These are phyloP conservation scores for Drosophila subpulchrella DNA, from an alignment of 1,140 invertebrate genomes.

Conservation along the genomic window DNA sequence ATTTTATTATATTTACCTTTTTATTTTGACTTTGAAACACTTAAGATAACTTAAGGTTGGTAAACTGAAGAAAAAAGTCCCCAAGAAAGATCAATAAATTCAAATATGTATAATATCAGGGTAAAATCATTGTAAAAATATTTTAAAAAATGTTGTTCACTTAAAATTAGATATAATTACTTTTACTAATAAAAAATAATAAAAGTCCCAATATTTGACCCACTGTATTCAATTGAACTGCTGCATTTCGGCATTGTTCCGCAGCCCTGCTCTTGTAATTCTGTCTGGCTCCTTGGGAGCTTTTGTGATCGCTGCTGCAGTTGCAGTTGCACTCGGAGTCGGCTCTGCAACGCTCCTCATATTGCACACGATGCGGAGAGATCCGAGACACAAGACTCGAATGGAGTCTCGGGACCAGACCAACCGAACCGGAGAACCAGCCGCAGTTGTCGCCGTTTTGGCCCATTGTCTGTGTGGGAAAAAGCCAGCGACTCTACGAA, in stretches of 20 bases:
- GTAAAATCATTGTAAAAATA: too few species aligned
- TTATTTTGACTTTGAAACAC: too few species aligned
- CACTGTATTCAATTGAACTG: constrained; percentile 76
- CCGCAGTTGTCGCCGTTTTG: constrained; percentile 52
- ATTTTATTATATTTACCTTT: too few species aligned
- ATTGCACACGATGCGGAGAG: constrained; percentile 30
- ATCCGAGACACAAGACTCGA: constrained; percentile 24
- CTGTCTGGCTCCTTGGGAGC: constrained; percentile 71
- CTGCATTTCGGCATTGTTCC: constrained; percentile 70
- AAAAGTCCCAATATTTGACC: constrained; percentile 20
- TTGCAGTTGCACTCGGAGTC: constrained; percentile 35
- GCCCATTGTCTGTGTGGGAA: constrained; percentile 80
- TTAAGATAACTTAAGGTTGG: too few species aligned
- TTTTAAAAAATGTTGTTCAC: too few species aligned
- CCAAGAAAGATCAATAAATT: too few species aligned
- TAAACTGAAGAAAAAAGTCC: too few species aligned
- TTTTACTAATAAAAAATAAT: too few species aligned
- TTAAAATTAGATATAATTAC: too few species aligned
- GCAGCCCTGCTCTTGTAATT: constrained; percentile 72
- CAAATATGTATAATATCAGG: too few species aligned
- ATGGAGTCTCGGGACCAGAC: constrained; percentile 20
- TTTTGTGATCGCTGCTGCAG: constrained; percentile 46
- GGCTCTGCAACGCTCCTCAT: constrained; percentile 24
- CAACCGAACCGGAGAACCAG: constrained; percentile 17
- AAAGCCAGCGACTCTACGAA: constrained; percentile 67